Evolutionary conservation across 2,888 invertebrate genomes (phyloP).

Genomic region (Mesodorylaimus sp.): DNA sequence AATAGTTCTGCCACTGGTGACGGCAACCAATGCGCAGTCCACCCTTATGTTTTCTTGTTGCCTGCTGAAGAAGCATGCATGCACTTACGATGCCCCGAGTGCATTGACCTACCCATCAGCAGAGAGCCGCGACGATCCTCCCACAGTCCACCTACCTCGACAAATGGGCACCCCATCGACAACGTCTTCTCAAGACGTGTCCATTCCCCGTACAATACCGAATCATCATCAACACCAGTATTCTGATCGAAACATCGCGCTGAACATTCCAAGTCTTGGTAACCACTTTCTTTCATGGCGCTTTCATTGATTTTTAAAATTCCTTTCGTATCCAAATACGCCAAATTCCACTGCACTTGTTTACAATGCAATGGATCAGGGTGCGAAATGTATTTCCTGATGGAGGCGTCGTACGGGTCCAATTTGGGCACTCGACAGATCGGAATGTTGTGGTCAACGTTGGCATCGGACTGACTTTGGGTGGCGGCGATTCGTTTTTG

Average conservation of each 20-base stretch:
- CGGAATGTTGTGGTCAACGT: too few relatives aligned
- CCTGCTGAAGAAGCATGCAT: too few relatives aligned
- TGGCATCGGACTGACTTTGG: too few relatives aligned
- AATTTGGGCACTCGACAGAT: slow-evolving; percentile 36
- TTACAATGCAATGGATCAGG: not conserved
- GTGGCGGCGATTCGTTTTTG: too few relatives aligned
- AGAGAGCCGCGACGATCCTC: too few relatives aligned
- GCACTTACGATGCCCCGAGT: too few relatives aligned
- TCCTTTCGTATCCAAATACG: not conserved
- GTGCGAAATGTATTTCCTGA: not conserved
- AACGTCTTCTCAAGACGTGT: not conserved
- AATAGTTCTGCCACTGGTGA: too few relatives aligned
- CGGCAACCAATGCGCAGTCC: too few relatives aligned
- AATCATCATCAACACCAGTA: slow-evolving; percentile 8
- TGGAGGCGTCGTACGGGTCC: slow-evolving; percentile 4
- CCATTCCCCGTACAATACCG: slow-evolving; percentile 7
- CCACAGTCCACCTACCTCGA: too few relatives aligned
- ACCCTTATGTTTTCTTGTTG: too few relatives aligned
- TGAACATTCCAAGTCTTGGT: slow-evolving; percentile 17
- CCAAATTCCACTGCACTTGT: not conserved
- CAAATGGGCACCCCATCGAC: slow-evolving; percentile 4
- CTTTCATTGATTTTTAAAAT: slow-evolving; percentile 5
- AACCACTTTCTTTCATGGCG: slow-evolving; percentile 22
- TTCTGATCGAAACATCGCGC: slow-evolving; percentile 10
- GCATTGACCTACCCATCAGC: too few relatives aligned